Conservation (phyloP, 2,888 invertebrate species). For the Troides oblongomaculatus region DNA sequence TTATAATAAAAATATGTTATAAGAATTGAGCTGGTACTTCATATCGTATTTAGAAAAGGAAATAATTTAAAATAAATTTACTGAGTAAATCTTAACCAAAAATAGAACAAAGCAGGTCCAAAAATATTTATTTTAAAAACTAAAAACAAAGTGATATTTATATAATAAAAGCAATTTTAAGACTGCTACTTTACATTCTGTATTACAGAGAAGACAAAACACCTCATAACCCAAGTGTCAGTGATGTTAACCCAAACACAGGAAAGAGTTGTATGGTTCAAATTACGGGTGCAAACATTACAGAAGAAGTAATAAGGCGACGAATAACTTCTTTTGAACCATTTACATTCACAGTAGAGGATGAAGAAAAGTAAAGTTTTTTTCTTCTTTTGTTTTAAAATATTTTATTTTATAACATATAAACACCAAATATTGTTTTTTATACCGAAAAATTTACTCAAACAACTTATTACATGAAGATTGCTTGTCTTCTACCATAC, state of each 20-base stretch:
- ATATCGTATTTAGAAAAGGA: neutral
- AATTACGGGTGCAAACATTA: constrained; percentile 60
- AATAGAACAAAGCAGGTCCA: neutral
- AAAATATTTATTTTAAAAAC: neutral
- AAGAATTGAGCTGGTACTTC: neutral
- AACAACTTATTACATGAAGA: too few relatives aligned
- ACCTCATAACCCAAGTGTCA: constrained; percentile 41
- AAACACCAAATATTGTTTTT: neutral
- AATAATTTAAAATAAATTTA: neutral
- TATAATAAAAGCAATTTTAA: neutral
- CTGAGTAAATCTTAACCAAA: neutral
- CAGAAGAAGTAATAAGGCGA: constrained; percentile 68
- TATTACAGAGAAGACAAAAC: constrained; percentile 58
- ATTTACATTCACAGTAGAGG: constrained; percentile 66
- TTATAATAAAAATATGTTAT: neutral
- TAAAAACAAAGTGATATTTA: neutral
- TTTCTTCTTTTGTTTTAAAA: neutral
- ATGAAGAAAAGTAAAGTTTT: constrained; percentile 63
- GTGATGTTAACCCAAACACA: constrained; percentile 45
- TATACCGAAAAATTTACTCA: neutral
- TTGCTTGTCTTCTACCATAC: too few relatives aligned
- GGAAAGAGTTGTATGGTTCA: constrained; percentile 54
- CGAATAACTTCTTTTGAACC: constrained; percentile 66
- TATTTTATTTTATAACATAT: too few relatives aligned
- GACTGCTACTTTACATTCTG: neutral